Conservation (phyloP, 2,797 vertebrate species). For the Aythya fuligula region DNA sequence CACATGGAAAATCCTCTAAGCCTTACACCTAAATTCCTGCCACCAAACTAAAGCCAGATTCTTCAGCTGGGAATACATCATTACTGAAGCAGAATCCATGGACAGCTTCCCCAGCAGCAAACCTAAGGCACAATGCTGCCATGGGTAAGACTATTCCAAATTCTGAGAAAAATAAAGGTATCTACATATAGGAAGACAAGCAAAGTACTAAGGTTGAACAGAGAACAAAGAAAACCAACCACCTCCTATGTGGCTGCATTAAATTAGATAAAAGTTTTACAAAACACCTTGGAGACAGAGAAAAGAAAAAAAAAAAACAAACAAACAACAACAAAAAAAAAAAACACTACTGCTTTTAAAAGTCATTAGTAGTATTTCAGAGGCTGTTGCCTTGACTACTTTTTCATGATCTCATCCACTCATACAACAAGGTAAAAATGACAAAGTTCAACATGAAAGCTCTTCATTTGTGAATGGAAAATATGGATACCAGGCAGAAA, state of each 20-base stretch:
- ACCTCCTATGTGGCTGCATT: background rate
- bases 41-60: background rate
- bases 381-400: background rate
- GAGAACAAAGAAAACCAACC: background rate
- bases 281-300: background rate
- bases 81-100: background rate
- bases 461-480: background rate
- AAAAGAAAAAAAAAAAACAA: background rate
- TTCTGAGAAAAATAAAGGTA: background rate
- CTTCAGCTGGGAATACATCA: background rate
- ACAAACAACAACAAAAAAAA: too few relatives aligned
- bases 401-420: background rate
- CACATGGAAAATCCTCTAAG: background rate
- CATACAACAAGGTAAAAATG: background rate
- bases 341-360: background rate
- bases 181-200: background rate
- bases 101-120: background rate
- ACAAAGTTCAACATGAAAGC: background rate
- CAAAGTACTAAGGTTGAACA: background rate
- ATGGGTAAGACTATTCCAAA: background rate
- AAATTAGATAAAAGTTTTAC: background rate
- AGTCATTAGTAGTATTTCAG: background rate
- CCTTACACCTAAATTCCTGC: accelerated
- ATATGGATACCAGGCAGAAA: background rate
- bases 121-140: background rate